Evolutionary conservation across 2,888 invertebrate genomes (phyloP).

Genomic region (Orthosia incerta): DNA sequence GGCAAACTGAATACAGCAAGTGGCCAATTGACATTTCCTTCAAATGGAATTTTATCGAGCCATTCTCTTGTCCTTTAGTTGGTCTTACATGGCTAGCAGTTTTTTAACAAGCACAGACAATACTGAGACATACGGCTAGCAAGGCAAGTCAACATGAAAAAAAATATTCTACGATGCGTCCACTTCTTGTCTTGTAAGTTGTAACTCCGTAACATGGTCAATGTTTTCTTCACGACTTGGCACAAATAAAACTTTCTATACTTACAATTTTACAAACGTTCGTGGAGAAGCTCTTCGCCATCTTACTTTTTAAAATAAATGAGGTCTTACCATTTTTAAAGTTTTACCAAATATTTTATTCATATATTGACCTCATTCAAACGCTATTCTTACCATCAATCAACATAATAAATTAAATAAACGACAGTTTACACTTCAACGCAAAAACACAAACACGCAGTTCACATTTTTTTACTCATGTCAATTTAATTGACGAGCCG

Average conservation of each 20-base stretch:
- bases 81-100: slow-evolving; percentile 64
- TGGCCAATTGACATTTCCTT: slow-evolving; percentile 73
- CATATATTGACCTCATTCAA: background rate
- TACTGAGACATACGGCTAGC: slow-evolving; percentile 61
- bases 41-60: slow-evolving; percentile 75
- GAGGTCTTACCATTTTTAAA: background rate
- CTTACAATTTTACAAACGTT: slow-evolving; percentile 2
- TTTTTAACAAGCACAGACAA: slow-evolving; percentile 67
- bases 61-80: slow-evolving; percentile 77
- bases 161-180: slow-evolving; percentile 18
- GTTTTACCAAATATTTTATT: background rate
- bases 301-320: background rate
- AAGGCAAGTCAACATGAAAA: slow-evolving; percentile 33
- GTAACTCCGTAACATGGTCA: slow-evolving; percentile 6
- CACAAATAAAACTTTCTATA: slow-evolving; percentile 12
- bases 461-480: slow-evolving; percentile 22
- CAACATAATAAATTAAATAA: slow-evolving; percentile 20
- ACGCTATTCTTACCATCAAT: slow-evolving; percentile 10
- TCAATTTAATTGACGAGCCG: slow-evolving; percentile 52
- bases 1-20: slow-evolving; percentile 62
- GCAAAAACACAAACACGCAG: slow-evolving; percentile 25
- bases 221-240: slow-evolving; percentile 15
- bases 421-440: slow-evolving; percentile 34
- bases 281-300: background rate
- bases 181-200: slow-evolving; percentile 18